These are phyloP conservation scores for Chaetodon trifasciatus DNA, from an alignment of 2,797 vertebrate species.

Conservation along the genomic window DNA sequence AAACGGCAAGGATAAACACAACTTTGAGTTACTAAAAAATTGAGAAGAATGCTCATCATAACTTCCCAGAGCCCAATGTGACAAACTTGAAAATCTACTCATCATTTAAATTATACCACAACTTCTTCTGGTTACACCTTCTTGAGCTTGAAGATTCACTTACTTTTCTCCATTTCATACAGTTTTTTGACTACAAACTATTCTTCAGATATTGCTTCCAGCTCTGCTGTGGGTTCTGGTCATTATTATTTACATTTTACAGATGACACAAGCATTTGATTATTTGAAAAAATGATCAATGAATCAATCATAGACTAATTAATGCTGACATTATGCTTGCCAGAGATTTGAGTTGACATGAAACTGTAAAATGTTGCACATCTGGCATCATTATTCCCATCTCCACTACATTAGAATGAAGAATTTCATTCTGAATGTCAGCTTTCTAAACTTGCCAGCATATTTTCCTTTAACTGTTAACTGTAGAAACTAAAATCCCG, in stretches of 20 bases:
- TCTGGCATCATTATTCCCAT: not conserved
- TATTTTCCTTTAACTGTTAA: not conserved
- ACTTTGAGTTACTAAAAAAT: not conserved
- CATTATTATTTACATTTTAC: too few relatives aligned
- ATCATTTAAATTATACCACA: not conserved
- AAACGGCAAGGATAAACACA: not conserved
- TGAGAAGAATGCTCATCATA: too few relatives aligned
- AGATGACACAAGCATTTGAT: not conserved
- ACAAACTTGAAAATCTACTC: not conserved
- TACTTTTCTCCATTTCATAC: not conserved
- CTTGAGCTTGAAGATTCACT: slow-evolving; percentile 2
- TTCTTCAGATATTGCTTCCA: too few relatives aligned
- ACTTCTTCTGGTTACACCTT: not conserved
- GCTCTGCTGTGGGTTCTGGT: not conserved
- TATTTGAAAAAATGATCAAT: not conserved
- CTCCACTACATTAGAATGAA: not conserved
- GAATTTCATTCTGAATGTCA: not conserved
- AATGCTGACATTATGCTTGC: not conserved
- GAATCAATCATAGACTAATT: not conserved
- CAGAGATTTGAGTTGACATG: not conserved
- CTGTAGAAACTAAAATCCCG: slow-evolving; percentile 7
- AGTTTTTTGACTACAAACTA: not conserved
- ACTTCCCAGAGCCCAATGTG: too few relatives aligned
- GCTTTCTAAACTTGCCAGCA: not conserved
- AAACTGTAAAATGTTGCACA: too few relatives aligned